Evolutionary conservation across 2,113 vertebrate species (phyloP).

Genomic region (Chaetura pelagica): DNA sequence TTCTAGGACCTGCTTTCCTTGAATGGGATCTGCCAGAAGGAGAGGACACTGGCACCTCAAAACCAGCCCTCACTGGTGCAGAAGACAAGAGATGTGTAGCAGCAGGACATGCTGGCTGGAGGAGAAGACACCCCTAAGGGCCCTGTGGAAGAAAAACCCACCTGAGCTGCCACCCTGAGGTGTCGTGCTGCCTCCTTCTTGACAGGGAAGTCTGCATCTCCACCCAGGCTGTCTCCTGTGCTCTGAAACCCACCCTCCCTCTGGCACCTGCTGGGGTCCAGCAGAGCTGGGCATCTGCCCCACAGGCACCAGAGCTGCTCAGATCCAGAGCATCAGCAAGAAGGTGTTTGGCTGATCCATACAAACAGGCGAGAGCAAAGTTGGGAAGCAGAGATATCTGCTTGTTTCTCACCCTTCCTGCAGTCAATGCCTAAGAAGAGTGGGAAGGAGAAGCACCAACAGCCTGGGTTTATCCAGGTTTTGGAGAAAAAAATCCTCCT

Average conservation of each 20-base stretch:
- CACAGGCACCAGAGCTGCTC: neutral
- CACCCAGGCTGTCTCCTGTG: rapidly evolving
- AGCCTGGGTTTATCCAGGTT: constrained; percentile 38
- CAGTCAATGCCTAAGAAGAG: neutral
- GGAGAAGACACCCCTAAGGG: neutral
- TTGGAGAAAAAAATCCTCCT: constrained; percentile 27
- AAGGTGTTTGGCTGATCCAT: neutral
- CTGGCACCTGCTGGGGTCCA: neutral
- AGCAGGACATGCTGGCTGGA: neutral
- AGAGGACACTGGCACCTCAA: neutral
- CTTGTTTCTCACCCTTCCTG: neutral
- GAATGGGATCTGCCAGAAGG: neutral
- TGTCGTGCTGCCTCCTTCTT: neutral
- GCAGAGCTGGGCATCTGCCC: neutral
- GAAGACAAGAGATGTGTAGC: neutral
- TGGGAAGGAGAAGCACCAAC: neutral
- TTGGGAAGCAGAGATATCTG: neutral
- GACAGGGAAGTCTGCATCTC: neutral
- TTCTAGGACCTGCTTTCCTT: neutral
- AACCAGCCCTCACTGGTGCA: neutral
- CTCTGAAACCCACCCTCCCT: neutral
- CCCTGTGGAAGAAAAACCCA: neutral
- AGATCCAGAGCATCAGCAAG: neutral
- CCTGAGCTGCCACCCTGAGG: neutral
- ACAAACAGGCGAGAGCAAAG: neutral